Base-by-base conservation (phyloP, 2,797 vertebrate species). In the Acanthopagrus latus region DNA sequence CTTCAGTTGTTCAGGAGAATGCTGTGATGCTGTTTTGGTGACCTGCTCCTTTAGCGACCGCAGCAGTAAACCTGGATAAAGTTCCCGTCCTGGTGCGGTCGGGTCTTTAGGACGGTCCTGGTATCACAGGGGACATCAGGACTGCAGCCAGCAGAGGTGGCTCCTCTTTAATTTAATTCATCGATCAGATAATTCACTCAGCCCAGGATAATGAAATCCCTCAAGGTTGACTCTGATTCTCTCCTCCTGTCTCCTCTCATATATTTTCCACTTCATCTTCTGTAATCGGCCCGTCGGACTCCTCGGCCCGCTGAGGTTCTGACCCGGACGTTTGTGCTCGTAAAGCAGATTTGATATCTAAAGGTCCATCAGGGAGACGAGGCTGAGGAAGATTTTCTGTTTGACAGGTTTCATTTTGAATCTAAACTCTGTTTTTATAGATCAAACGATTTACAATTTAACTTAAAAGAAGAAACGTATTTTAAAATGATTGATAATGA, bases 101-200 rank as follows among this genome's bases (percentile, higher is more conserved):
- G 18, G 18, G 44, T 54, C 21, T 23, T 60, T 0, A 18, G 38
- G 74, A 48, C 38, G 0, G 14, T 20, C 5, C 48, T 2, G 25
- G 17, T 17, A 52, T 71, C 67, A 27, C 27, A 9, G 56, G 48
- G 51, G 63, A 69, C 48, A 62, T 48, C 66, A 41, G 71, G 50
- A 25, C 21, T 29, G 50, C 20, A 51, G 64, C 59, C 60, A 25
- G 3, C 64, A 62, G 65, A 78, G 64, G 71, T 2, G 27, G 60
- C 69, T 82, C 64, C 47, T 27, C 25, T 51, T 51, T 84, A 77
- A 90, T 71, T 72, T 23, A 76, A 69, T 89, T n/a, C 48, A 91
- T 88, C n/a, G 85, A 87, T 86, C 9, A 13, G 51, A 70, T 85
- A 83, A 89, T 80, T 27, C 52, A 83, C 70, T 91, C 78, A 68